Conservation (phyloP, 2,113 vertebrate species). For the Ovis canadensis region DNA sequence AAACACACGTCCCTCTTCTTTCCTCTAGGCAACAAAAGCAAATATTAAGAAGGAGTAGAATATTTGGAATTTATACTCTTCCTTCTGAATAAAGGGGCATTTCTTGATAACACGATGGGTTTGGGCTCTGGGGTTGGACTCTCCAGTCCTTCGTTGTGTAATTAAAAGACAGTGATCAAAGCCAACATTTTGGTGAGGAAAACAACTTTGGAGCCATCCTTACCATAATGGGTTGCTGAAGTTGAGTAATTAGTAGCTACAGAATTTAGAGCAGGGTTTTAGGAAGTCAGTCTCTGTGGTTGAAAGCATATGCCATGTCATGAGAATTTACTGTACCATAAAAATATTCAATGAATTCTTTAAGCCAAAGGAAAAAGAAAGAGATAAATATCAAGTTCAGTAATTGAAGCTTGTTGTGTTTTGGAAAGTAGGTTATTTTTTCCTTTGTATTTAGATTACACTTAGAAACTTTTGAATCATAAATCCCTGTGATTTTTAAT, state of each 20-base stretch:
- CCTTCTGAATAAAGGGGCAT: background rate
- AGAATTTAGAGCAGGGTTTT: conserved; percentile 36
- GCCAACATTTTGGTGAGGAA: conserved; percentile 22
- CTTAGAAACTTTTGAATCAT: background rate
- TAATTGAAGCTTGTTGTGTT: background rate
- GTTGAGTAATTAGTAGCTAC: conserved; percentile 47
- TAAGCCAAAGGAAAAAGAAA: conserved; percentile 24
- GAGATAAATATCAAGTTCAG: background rate
- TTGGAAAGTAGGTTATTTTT: background rate
- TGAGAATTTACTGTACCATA: conserved; percentile 36
- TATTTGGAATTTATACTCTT: background rate
- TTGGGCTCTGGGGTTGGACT: background rate
- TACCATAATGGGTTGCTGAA: background rate
- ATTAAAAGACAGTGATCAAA: conserved; percentile 24
- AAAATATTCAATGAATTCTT: conserved; percentile 18
- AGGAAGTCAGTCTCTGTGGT: conserved; percentile 1
- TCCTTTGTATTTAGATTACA: conserved; percentile 7
- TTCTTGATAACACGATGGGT: conserved; percentile 2
- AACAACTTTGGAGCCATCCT: background rate
- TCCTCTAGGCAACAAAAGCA: background rate
- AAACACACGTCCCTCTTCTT: background rate
- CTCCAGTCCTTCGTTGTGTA: background rate
- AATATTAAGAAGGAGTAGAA: background rate
- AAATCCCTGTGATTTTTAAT: conserved; percentile 21
- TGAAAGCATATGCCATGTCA: background rate